Base-by-base conservation (phyloP, 2,797 vertebrate species). In the Amazona finschi region DNA sequence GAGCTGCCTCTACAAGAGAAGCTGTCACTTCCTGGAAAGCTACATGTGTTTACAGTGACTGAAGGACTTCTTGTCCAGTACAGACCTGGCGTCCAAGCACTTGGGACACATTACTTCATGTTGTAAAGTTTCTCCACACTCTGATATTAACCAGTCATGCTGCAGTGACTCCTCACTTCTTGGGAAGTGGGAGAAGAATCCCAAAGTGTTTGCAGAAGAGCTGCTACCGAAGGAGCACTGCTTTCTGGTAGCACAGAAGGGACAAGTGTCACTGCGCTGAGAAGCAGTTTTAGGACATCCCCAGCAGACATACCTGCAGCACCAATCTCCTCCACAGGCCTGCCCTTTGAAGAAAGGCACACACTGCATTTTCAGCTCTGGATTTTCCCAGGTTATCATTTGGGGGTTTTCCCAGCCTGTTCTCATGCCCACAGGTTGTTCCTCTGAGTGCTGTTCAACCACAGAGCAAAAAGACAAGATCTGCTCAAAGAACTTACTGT, bases 41-140 rank as follows among this genome's bases (percentile, higher is more conserved):
- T 3, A 3, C 5, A 6, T 0, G 0, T 47, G 46, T 65, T 75
- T 47, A 30, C 36, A 38, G 73, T 58, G 46, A 17, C 9, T 6
- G 22, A 65, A 52, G 8, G 31, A 4, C 28, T 67, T 44, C 33
- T 50, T 0, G 0, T 33, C 69, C 5, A 4, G 30, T 49, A 47
- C 49, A 92, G 83, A 36, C 16, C 16, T 36, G 38, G 5, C 8
- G 8, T 38, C 17, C 28, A 18, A 60, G 39, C 36, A 11, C 5
- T 1, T 55, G 84, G 69, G 55, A 39, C 18, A 12, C 1, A 0
- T 46, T 17, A 1, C 33, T 14, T 33, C 0, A 25, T 24, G 31
- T 4, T 78, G 50, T 60, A 38, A 74, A 80, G 17, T 33, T 57
- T 69, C 61, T 61, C 21, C 22, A 4, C 0, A 2, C 46, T 76